Evolutionary conservation across 2,888 invertebrate species (phyloP).

Genomic region (Phyllotreta striolata): DNA sequence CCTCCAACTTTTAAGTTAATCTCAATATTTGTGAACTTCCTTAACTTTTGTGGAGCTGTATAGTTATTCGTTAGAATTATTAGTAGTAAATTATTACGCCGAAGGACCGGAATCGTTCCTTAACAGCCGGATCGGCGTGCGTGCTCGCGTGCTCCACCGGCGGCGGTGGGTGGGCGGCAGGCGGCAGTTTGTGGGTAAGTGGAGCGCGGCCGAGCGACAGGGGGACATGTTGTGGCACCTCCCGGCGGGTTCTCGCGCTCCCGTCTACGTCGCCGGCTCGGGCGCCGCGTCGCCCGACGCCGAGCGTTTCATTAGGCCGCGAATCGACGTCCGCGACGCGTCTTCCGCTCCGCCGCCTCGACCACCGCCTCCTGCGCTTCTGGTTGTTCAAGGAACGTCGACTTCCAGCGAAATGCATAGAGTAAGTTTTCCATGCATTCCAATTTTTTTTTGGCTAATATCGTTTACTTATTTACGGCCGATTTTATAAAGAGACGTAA

Average conservation of each 20-base stretch:
- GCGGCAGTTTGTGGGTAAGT: constrained; percentile 28
- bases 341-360: constrained; percentile 51
- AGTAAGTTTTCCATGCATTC: too few species aligned
- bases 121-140: constrained; percentile 7
- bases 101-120: too few species aligned
- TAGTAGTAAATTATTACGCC: too few species aligned
- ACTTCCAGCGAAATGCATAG: constrained; percentile 43
- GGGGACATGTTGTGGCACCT: constrained; percentile 52
- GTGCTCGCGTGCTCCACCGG: constrained; percentile 17
- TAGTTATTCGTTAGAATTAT: too few species aligned
- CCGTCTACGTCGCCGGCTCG: constrained; percentile 53
- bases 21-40: too few species aligned
- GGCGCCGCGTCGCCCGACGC: constrained; percentile 33
- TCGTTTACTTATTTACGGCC: too few species aligned
- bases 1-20: too few species aligned
- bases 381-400: constrained; percentile 30
- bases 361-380: constrained; percentile 49
- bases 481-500: too few species aligned
- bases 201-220: constrained; percentile 26
- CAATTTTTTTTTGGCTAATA: too few species aligned
- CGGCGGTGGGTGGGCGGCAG: constrained; percentile 5
- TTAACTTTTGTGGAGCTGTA: too few species aligned
- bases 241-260: constrained; percentile 57
- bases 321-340: constrained; percentile 51
- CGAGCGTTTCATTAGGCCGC: constrained; percentile 50